phyloP scores from a whole-genome alignment of 2,888 invertebrate genomes.

The Stenotaenia linearis region DNA sequence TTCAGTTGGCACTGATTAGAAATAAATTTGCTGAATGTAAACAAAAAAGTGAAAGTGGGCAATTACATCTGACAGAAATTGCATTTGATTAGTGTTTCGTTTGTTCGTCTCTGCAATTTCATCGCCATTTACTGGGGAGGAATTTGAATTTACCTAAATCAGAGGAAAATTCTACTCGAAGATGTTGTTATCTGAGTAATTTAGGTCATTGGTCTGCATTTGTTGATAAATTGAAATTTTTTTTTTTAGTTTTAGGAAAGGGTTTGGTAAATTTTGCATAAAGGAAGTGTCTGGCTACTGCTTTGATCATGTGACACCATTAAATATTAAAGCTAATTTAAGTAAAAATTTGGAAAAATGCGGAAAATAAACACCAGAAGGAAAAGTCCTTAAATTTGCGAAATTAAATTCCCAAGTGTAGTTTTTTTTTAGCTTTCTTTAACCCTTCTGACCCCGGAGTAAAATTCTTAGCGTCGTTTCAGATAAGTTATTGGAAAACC shows the following conservation, averaged over 20 bases:
- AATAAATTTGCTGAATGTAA: not conserved
- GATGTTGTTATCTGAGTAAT: not conserved
- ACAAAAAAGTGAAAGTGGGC: not conserved
- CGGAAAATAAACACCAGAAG: not conserved
- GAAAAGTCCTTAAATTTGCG: not conserved
- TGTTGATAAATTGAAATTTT: not conserved
- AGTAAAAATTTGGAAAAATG: not conserved
- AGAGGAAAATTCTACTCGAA: not conserved
- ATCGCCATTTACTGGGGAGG: no score
- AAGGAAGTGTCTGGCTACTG: no score
- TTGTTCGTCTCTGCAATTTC: not conserved
- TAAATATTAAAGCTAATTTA: not conserved
- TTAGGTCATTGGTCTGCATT: not conserved
- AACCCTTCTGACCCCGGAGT: not conserved
- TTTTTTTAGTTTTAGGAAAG: no score
- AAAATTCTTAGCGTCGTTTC: not conserved
- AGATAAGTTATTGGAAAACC: not conserved
- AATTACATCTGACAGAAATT: slow-evolving; percentile 10
- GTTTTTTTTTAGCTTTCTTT: not conserved
- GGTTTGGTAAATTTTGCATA: no score
- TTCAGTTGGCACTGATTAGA: not conserved
- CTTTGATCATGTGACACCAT: not conserved
- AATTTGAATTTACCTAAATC: not conserved
- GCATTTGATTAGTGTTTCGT: slow-evolving; percentile 11
- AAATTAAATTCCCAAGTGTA: not conserved